Conservation (phyloP, 1,140 invertebrate genomes). For the Drosophila tsacasi region DNA sequence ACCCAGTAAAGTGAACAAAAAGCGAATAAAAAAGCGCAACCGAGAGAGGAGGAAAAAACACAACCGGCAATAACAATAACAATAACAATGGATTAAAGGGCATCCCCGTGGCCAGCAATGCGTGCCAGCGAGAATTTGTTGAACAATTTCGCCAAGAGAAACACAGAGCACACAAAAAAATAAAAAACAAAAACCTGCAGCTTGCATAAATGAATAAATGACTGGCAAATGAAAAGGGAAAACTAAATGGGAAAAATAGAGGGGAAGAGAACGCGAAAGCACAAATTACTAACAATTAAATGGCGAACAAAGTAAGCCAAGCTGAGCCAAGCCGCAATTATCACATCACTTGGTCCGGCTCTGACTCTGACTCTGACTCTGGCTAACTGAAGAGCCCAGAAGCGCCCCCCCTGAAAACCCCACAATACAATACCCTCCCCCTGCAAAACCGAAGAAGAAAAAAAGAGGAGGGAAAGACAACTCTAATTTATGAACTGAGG, state of each 20-base stretch:
- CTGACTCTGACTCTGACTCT: slow-evolving; percentile 5
- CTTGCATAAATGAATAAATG: slow-evolving; percentile 56
- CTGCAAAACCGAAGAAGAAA: not conserved
- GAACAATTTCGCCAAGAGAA: slow-evolving; percentile 74
- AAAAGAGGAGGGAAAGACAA: slow-evolving; percentile 34
- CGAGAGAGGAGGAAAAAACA: slow-evolving; percentile 13
- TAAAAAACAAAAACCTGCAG: slow-evolving; percentile 3
- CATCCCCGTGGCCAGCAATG: slow-evolving; percentile 71
- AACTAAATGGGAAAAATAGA: slow-evolving; percentile 47
- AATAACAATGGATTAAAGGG: slow-evolving; percentile 62
- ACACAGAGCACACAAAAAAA: slow-evolving; percentile 53
- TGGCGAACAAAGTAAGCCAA: slow-evolving; percentile 83
- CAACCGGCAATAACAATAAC: slow-evolving; percentile 21
- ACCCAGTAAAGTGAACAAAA: slow-evolving; percentile 40
- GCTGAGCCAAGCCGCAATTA: slow-evolving; percentile 73
- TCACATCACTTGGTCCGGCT: slow-evolving; percentile 65
- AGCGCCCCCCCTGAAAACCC: not conserved
- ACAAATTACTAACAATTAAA: slow-evolving; percentile 84
- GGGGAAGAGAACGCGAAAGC: slow-evolving; percentile 26
- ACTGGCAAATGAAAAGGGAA: slow-evolving; percentile 76
- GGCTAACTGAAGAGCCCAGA: slow-evolving; percentile 32
- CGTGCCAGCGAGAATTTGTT: slow-evolving; percentile 82
- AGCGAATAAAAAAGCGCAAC: slow-evolving; percentile 7
- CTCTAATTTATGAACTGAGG: slow-evolving; percentile 81
- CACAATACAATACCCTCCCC: not conserved